phyloP scores from a whole-genome alignment of 2,113 vertebrate genomes.

The Cepphus grylle region DNA sequence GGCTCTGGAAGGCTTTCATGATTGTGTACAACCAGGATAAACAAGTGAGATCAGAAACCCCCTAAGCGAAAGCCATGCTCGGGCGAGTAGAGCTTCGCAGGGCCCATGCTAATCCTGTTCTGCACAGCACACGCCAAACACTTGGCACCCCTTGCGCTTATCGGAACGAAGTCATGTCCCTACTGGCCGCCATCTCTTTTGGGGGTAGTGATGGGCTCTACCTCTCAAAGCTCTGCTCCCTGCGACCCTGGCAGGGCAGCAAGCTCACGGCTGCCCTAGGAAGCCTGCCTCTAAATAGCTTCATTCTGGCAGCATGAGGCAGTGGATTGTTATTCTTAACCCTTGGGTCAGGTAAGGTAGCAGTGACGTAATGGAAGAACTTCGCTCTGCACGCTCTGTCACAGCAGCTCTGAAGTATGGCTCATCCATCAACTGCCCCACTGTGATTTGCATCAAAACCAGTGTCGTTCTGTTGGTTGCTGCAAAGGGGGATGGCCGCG shows the following conservation, averaged over 20 bases:
- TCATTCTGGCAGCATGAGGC: neutral
- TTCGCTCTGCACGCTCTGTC: neutral
- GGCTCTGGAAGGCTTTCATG: neutral
- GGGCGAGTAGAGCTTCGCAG: neutral
- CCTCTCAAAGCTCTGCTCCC: neutral
- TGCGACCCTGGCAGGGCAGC: neutral
- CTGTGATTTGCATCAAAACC: neutral
- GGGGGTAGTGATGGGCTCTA: neutral
- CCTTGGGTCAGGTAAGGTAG: slow-evolving; percentile 42
- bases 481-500: neutral
- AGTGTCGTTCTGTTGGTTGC: neutral
- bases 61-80: neutral
- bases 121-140: neutral
- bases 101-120: neutral
- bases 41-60: slow-evolving; percentile 6
- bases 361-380: slow-evolving; percentile 34
- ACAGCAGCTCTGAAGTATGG: neutral
- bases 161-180: neutral
- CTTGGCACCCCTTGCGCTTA: neutral
- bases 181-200: neutral
- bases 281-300: neutral
- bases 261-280: neutral
- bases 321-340: slow-evolving; percentile 12
- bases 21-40: neutral
- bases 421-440: neutral